Evolutionary conservation across 1,140 invertebrate genomes (phyloP), one percentile per base, ranked within the genome.

Genomic region (Cyphomyrmex costatus): DNA sequence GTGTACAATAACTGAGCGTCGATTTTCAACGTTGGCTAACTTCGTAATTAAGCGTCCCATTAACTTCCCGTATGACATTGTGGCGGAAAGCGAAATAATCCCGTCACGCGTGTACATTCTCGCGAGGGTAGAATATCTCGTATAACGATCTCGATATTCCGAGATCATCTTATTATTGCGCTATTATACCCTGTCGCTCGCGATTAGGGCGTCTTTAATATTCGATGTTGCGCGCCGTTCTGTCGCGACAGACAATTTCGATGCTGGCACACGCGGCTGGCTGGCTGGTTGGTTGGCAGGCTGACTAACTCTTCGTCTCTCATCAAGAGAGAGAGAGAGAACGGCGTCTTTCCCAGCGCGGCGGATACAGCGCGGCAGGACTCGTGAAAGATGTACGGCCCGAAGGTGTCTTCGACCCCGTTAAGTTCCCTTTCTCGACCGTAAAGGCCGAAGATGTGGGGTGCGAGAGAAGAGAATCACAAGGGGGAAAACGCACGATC

Each of bases 401-500:
- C 79, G 79, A 74, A 83, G 79, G 79, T 83, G 79, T 83, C 79
- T 83, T 83, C 79, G 79, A 83, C 79, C 79, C 79, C 79, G 79
- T 83, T 83, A 83, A 74, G 68, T 83, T 83, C 79, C 79, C 79
- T 83, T 83, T 83, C 70, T 83, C 79, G 79, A 56, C 53, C 79
- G 79, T 83, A 83, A 83, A 71, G 68, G 68, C 79, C 79, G 68
- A 83, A 83, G 79, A 83, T 83, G 79, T 83, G 79, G 79, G 79
- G 79, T 85, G 82, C 82, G 58, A 77, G 58, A 77, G 82, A 65
- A 63, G 74, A 78, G 82, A 85, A 85, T 85, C 63, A 65, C 73
- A 76, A 56, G 86, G 73, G 86, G 65, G 86, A 77, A 87, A 87
- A 85, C 71, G 86, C 68, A 87, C 82, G 86, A 87, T 87, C 86